These are phyloP conservation scores for Acrocephalus kingi DNA, from an alignment of 2,113 vertebrate species.

Conservation along the genomic window DNA sequence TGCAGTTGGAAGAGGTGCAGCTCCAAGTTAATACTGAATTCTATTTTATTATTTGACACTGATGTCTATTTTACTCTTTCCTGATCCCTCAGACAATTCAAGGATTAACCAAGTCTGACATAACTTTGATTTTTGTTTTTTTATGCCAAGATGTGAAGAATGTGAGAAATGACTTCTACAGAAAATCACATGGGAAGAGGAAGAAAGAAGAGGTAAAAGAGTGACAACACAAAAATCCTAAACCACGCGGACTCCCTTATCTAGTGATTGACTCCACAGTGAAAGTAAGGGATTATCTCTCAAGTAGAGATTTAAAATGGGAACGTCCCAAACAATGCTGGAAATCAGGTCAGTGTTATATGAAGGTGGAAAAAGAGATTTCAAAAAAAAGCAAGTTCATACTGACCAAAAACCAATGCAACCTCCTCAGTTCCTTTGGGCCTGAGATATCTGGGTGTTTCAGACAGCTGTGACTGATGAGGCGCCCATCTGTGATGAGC, in stretches of 20 bases:
- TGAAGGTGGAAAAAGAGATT: not conserved
- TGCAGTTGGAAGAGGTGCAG: not conserved
- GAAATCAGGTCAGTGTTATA: not conserved
- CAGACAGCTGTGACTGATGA: constrained; percentile 33
- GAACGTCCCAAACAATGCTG: not conserved
- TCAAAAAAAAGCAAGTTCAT: not conserved
- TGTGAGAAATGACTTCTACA: not conserved
- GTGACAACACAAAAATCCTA: not conserved
- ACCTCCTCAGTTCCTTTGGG: not conserved
- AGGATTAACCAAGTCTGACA: not conserved
- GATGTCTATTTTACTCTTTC: not conserved
- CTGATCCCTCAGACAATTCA: not conserved
- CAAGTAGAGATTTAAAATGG: not conserved
- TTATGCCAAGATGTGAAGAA: not conserved
- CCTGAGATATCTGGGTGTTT: not conserved
- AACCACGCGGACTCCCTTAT: accelerated
- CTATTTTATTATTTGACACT: not conserved
- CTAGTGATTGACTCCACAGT: not conserved
- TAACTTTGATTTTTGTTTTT: not conserved
- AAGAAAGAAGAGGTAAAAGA: not conserved
- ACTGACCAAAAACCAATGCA: not conserved
- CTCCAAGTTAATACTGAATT: not conserved
- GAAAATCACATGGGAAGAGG: not conserved
- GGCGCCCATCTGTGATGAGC: constrained; percentile 17
- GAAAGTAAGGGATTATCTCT: not conserved